phyloP scores from a whole-genome alignment of 1,140 invertebrate species.

The Lordiphosa stackelbergi region DNA sequence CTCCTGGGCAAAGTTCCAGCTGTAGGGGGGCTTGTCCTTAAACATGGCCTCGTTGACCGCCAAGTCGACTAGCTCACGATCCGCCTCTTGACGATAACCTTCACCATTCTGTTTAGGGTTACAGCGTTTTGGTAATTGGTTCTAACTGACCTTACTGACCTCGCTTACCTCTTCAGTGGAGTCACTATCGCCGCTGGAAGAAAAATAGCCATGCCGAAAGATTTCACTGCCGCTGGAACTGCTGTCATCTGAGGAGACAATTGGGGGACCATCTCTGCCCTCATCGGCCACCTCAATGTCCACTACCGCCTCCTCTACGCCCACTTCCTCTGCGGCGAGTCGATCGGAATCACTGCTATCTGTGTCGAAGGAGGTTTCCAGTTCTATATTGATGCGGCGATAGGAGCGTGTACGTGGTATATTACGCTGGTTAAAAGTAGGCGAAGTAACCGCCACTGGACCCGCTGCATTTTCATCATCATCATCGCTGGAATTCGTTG shows the following conservation, averaged over 20 bases:
- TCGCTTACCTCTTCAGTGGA: conserved; percentile 27
- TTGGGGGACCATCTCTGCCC: neutral
- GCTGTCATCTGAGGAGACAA: conserved; percentile 6
- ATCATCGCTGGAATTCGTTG: conserved; percentile 2
- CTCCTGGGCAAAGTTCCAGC: conserved; percentile 41
- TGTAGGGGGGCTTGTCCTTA: conserved; percentile 58
- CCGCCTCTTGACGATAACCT: conserved; percentile 1
- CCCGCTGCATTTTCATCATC: neutral
- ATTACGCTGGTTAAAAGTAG: conserved; percentile 20
- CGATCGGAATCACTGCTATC: conserved; percentile 4
- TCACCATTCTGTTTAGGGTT: too few species aligned
- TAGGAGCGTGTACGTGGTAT: conserved; percentile 32
- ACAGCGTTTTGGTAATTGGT: too few species aligned
- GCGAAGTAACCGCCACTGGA: neutral
- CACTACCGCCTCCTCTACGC: neutral
- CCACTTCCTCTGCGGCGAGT: neutral
- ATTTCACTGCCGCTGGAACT: conserved; percentile 15
- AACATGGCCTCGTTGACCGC: conserved; percentile 39
- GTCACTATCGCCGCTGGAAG: conserved; percentile 16
- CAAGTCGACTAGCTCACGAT: conserved; percentile 20
- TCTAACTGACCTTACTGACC: too few species aligned
- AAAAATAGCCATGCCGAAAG: conserved; percentile 9
- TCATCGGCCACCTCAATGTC: conserved; percentile 3
- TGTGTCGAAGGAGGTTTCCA: conserved; percentile 9
- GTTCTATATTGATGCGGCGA: conserved; percentile 27